Evolutionary conservation across 2,113 vertebrate genomes (phyloP).

Genomic region (Gymnarchus niloticus): DNA sequence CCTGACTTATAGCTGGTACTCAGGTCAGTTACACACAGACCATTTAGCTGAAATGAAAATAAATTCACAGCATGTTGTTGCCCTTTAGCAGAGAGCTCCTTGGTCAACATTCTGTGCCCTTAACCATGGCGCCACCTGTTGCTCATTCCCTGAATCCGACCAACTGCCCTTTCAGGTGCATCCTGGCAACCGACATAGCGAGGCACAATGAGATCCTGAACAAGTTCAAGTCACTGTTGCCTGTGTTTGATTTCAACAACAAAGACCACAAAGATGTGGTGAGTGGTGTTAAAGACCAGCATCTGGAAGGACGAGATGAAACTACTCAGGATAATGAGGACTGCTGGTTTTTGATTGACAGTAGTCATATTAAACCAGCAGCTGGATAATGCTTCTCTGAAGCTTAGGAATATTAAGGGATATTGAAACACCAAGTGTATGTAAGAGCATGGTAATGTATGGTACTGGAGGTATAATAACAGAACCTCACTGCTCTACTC

Average conservation of each 20-base stretch:
- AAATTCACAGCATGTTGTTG: not conserved
- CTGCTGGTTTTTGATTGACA: not conserved
- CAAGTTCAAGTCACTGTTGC: slow-evolving; percentile 64
- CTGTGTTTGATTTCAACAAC: slow-evolving; percentile 62
- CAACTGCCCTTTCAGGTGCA: slow-evolving; percentile 52
- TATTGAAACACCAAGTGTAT: not conserved
- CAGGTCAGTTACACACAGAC: not conserved
- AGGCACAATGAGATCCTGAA: slow-evolving; percentile 67
- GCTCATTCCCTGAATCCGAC: not conserved
- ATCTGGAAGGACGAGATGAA: not conserved
- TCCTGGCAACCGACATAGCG: slow-evolving; percentile 69
- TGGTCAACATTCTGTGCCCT: not conserved
- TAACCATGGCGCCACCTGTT: not conserved
- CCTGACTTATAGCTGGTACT: not conserved
- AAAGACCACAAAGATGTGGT: slow-evolving; percentile 70
- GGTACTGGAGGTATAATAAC: not conserved
- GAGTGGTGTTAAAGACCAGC: slow-evolving; percentile 21
- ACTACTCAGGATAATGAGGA: not conserved
- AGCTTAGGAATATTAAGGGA: not conserved
- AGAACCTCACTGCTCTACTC: not conserved
- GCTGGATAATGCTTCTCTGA: not conserved
- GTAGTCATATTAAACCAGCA: not conserved
- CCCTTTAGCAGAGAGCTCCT: not conserved
- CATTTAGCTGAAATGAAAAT: not conserved
- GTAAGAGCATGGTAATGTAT: not conserved